phyloP scores from a whole-genome alignment of 2,113 vertebrate genomes.

The mouse (Mus musculus) region GRCm39 chr5:58923001-58923500 shows the following conservation, averaged over 20 bases:
- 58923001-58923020: neutral
- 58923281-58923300: neutral
- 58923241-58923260: neutral
- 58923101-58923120: neutral
- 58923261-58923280: neutral
- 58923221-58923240: neutral
- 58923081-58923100: neutral
- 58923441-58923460: neutral
- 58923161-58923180: neutral
- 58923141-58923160: neutral
- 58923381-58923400: neutral
- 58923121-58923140: neutral
- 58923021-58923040: neutral
- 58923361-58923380: neutral
- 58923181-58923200: neutral
- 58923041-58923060: neutral
- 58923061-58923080: neutral
- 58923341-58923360: neutral
- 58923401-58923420: neutral
- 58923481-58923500: neutral
- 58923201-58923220: neutral
- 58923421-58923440: neutral
- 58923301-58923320: rapidly evolving
- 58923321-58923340: neutral
- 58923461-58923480: neutral